A percentile compares a stretch with the other conserved stretches of the same genome.
phyloP scores from a whole-genome alignment of 2,888 invertebrate genomes.

The Coelopa pilipes region DNA sequence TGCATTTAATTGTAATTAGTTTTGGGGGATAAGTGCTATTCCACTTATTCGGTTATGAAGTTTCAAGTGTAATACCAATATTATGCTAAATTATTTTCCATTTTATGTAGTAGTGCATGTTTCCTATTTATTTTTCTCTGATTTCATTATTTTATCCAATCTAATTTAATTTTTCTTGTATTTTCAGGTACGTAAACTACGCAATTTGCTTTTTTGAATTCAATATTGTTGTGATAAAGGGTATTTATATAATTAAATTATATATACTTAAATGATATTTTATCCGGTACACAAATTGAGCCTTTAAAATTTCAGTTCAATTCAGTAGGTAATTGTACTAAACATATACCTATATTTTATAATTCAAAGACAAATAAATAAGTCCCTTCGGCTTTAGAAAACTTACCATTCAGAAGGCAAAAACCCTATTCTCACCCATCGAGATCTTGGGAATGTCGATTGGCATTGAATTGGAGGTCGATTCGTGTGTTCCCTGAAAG shows the following conservation, averaged over 20 bases:
- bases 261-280: too few relatives aligned
- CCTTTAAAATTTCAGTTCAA: background rate
- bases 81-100: background rate
- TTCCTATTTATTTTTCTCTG: background rate
- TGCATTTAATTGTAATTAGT: background rate
- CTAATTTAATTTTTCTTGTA: background rate
- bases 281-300: background rate
- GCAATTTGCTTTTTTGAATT: background rate
- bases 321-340: too few relatives aligned
- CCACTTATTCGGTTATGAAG: background rate
- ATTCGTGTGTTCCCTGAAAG: conserved; percentile 3
- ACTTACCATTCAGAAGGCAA: background rate
- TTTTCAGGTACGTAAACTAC: background rate
- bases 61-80: background rate
- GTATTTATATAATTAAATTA: too few relatives aligned
- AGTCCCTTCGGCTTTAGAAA: background rate
- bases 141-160: too few relatives aligned
- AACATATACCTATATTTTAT: too few relatives aligned
- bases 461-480: conserved; percentile 1
- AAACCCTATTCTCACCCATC: conserved; percentile 2
- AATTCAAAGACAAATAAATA: too few relatives aligned
- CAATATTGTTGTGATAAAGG: too few relatives aligned
- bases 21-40: background rate
- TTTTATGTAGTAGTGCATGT: background rate
- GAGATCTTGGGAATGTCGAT: conserved; percentile 11